Evolutionary conservation across 2,797 vertebrate genomes (phyloP).

Genomic region (Parambassis ranga): DNA sequence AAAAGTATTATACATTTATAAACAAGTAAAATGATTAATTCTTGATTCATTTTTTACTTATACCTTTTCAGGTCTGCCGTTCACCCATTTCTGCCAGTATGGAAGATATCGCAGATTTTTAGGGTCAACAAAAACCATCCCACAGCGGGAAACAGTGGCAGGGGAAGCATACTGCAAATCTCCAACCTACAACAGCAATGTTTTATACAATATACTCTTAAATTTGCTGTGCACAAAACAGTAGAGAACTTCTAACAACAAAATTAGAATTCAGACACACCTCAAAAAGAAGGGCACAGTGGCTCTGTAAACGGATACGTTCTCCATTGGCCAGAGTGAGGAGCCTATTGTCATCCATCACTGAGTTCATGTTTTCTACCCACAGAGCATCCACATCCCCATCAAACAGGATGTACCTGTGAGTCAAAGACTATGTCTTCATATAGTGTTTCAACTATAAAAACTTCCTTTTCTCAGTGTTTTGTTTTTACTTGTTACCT

Average conservation of each 20-base stretch:
- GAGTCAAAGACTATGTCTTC: not conserved
- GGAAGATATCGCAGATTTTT: conserved; percentile 92
- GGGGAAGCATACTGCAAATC: conserved; percentile 96
- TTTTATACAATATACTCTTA: not conserved
- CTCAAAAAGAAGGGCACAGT: conserved; percentile 96
- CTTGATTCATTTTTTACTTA: not conserved
- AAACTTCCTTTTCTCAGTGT: not conserved
- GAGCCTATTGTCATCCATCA: conserved; percentile 98
- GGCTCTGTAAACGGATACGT: conserved; percentile 90
- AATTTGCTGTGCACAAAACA: not conserved
- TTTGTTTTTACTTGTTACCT: conserved; percentile 74
- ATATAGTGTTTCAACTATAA: not conserved
- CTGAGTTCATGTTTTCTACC: conserved; percentile 99
- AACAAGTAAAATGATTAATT: not conserved
- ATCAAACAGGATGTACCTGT: conserved; percentile 96
- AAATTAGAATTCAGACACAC: conserved; percentile 56
- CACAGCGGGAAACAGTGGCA: conserved; percentile 95
- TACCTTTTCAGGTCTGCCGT: conserved; percentile 81
- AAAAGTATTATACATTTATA: too few relatives aligned
- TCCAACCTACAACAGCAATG: conserved; percentile 83
- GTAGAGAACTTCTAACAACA: not conserved
- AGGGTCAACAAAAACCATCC: conserved; percentile 98
- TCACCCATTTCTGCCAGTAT: conserved; percentile 93
- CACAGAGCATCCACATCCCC: conserved; percentile 98
- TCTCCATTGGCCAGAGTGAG: conserved; percentile 96